A percentile compares a stretch with the other conserved stretches of the same genome.
Evolutionary conservation across 2,797 vertebrate genomes (phyloP).

Genomic region (Petrocephalus schoutedeni): DNA sequence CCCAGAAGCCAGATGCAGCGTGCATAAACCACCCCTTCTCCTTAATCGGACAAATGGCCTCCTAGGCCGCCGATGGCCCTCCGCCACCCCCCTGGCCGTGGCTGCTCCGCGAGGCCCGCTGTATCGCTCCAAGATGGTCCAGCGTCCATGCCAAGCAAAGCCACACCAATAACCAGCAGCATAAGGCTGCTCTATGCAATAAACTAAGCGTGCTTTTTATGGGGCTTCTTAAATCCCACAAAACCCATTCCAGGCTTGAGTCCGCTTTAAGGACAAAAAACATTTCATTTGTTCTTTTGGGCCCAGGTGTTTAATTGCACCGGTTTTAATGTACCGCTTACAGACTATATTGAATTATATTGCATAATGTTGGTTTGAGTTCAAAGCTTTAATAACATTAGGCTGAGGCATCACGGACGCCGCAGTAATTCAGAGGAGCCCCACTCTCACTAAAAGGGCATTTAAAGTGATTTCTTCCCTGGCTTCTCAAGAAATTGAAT

Average conservation of each 20-base stretch:
- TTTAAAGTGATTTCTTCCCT: conserved; percentile 12
- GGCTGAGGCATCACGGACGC: conserved; percentile 38
- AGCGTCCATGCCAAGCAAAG: conserved; percentile 29
- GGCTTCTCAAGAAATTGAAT: conserved; percentile 11
- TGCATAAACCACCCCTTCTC: conserved; percentile 59
- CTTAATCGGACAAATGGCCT: conserved; percentile 63
- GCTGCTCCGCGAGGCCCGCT: conserved; percentile 14
- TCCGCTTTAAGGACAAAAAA: conserved; percentile 36
- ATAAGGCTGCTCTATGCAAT: conserved; percentile 46
- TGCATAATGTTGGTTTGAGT: conserved; percentile 45
- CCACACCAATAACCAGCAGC: conserved; percentile 37
- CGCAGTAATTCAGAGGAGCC: conserved; percentile 36
- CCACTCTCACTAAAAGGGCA: conserved; percentile 27
- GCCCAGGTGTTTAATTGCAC: conserved; percentile 57
- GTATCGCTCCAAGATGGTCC: conserved; percentile 30
- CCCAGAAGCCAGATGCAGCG: conserved; percentile 60
- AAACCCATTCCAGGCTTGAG: conserved; percentile 44
- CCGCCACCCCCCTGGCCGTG: conserved; percentile 47
- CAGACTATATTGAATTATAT: conserved; percentile 51
- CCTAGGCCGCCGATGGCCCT: conserved; percentile 62
- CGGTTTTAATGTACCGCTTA: conserved; percentile 45
- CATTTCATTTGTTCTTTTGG: conserved; percentile 48
- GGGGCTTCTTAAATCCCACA: conserved; percentile 47
- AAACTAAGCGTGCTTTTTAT: conserved; percentile 45
- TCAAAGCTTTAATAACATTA: conserved; percentile 56